Evolutionary conservation across 2,797 vertebrate genomes (phyloP).

Genomic region (Crenuchus spilurus): DNA sequence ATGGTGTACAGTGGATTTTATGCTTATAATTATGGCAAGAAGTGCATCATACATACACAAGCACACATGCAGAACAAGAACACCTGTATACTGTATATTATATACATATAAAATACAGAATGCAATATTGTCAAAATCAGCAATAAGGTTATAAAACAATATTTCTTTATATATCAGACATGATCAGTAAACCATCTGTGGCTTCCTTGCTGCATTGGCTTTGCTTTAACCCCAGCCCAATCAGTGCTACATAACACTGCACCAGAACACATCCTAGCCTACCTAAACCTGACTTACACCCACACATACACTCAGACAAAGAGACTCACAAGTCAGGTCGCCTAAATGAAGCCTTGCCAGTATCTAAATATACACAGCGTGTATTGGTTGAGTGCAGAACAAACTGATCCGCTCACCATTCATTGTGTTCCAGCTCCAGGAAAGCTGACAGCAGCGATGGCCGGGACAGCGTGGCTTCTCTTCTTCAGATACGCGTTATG

Average conservation of each 20-base stretch:
- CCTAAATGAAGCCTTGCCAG: not conserved
- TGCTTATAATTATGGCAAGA: not conserved
- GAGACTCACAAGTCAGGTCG: not conserved
- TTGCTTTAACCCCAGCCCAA: not conserved
- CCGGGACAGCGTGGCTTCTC: not conserved
- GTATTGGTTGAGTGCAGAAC: slow-evolving; percentile 16
- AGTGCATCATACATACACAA: not conserved
- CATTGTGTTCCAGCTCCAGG: slow-evolving; percentile 65
- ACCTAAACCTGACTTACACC: slow-evolving; percentile 4
- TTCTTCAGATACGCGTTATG: not conserved
- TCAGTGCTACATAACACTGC: slow-evolving; percentile 17
- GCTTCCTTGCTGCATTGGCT: slow-evolving; percentile 30
- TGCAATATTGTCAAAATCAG: too few species aligned
- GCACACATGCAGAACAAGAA: not conserved
- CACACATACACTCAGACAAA: not conserved
- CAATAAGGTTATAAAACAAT: too few species aligned
- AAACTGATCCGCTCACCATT: slow-evolving; percentile 72
- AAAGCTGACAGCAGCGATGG: slow-evolving; percentile 46
- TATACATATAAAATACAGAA: too few species aligned
- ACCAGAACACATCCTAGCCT: slow-evolving; percentile 24
- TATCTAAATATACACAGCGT: not conserved
- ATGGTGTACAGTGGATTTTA: not conserved
- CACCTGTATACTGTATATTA: too few species aligned
- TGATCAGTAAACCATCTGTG: not conserved
- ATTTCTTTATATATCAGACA: not conserved